Conservation (phyloP, 2,113 vertebrate species). For the Lynx canadensis region DNA sequence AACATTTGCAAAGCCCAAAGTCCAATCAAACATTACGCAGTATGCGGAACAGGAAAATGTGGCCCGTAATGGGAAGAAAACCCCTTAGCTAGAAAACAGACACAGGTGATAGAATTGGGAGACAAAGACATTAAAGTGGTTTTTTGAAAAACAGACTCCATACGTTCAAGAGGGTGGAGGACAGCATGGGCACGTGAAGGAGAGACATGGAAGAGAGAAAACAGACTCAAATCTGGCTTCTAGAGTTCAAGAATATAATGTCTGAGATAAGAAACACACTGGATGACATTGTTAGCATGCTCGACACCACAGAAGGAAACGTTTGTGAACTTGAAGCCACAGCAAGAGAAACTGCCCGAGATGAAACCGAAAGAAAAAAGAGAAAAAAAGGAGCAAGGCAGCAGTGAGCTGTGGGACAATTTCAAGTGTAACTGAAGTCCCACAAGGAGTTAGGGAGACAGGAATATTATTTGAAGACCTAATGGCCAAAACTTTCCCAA, state of each 20-base stretch:
- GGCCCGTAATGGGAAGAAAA: not conserved
- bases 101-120: not conserved
- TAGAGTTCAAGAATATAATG: not conserved
- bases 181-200: not conserved
- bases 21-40: conserved; percentile 22
- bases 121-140: not conserved
- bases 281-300: not conserved
- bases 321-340: conserved; percentile 16
- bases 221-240: conserved; percentile 21
- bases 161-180: conserved; percentile 14
- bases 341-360: not conserved
- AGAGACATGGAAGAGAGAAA: not conserved
- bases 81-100: not conserved
- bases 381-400: conserved; percentile 21
- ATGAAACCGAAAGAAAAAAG: conserved; percentile 13
- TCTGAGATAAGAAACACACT: not conserved
- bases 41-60: not conserved
- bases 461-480: conserved; percentile 36
- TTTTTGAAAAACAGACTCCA: not conserved
- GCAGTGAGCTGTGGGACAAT: not conserved
- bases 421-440: not conserved
- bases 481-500: not conserved
- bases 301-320: conserved; percentile 22
- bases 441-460: not conserved
- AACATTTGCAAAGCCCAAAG: not conserved